A percentile compares a stretch with the other conserved stretches of the same genome.
These are phyloP conservation scores for Neotragus pygmaeus DNA, from an alignment of 2,113 vertebrate species.

Conservation along the genomic window DNA sequence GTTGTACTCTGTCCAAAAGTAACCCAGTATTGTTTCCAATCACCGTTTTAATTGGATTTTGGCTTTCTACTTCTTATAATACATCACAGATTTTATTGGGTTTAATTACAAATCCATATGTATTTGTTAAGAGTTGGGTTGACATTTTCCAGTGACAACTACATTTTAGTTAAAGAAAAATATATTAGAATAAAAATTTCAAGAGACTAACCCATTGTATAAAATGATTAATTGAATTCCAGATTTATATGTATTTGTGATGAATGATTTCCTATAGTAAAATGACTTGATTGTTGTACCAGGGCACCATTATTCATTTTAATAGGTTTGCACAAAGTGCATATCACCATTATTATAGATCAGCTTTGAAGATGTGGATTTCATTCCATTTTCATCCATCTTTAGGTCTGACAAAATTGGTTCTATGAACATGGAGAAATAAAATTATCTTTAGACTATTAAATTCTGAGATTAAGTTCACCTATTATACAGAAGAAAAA, in stretches of 20 bases:
- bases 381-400: constrained; percentile 16
- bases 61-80: constrained; percentile 69
- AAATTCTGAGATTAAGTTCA: not conserved
- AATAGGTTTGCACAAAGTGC: constrained; percentile 75
- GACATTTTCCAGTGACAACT: constrained; percentile 80
- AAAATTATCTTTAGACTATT: not conserved
- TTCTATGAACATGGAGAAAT: not conserved
- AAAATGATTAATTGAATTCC: constrained; percentile 81
- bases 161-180: constrained; percentile 81
- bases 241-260: constrained; percentile 75
- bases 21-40: constrained; percentile 65
- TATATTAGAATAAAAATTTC: constrained; percentile 76
- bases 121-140: constrained; percentile 78
- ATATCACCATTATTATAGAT: constrained; percentile 49
- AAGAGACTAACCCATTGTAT: constrained; percentile 72
- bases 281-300: constrained; percentile 73
- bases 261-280: constrained; percentile 77
- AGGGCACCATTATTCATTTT: constrained; percentile 72
- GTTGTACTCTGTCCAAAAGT: constrained; percentile 24
- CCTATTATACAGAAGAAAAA: not conserved
- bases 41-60: constrained; percentile 80
- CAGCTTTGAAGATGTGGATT: constrained; percentile 40
- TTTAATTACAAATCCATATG: constrained; percentile 81
- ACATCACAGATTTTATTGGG: constrained; percentile 70
- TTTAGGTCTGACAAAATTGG: not conserved